These are phyloP conservation scores for Agelaius phoeniceus DNA, from an alignment of 2,113 vertebrate genomes.

Conservation along the genomic window DNA sequence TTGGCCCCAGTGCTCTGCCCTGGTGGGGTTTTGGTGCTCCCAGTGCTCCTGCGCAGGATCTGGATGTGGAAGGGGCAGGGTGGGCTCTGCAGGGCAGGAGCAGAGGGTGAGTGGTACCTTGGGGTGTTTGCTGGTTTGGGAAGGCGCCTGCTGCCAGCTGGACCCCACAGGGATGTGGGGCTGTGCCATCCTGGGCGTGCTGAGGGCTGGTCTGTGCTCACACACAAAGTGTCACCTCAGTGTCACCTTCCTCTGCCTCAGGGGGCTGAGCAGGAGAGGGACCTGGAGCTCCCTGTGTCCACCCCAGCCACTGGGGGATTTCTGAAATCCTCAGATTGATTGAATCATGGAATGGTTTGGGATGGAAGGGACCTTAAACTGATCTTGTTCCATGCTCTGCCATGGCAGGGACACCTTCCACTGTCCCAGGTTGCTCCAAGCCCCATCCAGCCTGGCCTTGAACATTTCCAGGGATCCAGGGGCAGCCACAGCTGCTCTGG, in stretches of 20 bases:
- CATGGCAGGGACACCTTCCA: not conserved
- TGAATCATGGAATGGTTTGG: not conserved
- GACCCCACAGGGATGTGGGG: fast-evolving
- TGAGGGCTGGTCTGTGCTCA: not conserved
- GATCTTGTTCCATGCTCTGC: fast-evolving
- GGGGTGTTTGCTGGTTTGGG: not conserved
- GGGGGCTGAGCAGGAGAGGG: fast-evolving
- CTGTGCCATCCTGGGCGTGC: fast-evolving
- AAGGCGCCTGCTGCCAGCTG: not conserved
- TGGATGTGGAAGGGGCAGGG: not conserved
- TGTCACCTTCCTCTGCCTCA: not conserved
- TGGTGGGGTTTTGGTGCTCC: not conserved
- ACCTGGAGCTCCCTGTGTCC: not conserved
- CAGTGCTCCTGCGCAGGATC: fast-evolving
- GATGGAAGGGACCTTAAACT: not conserved
- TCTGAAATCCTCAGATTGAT: not conserved
- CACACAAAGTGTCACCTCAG: fast-evolving
- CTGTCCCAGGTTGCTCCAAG: fast-evolving
- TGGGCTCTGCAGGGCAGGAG: not conserved
- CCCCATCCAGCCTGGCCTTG: fast-evolving
- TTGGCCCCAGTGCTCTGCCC: not conserved
- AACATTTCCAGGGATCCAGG: not conserved
- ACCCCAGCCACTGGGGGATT: fast-evolving
- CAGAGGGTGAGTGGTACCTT: fast-evolving
- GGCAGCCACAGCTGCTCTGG: not conserved